A percentile compares a stretch with the other conserved stretches of the same genome.
phyloP scores from a whole-genome alignment of 2,797 vertebrate species.

The Rhinella marina region DNA sequence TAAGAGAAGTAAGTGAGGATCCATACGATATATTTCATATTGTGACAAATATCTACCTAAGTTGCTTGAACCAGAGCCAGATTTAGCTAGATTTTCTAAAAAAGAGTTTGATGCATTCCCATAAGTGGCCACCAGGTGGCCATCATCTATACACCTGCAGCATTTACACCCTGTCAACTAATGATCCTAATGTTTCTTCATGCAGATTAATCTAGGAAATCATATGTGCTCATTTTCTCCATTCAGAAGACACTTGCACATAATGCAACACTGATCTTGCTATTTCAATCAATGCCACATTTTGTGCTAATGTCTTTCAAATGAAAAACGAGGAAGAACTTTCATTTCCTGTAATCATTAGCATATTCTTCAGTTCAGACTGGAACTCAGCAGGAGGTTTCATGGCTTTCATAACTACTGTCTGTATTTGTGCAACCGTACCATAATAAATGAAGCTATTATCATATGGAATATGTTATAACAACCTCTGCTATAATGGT shows the following conservation, averaged over 20 bases:
- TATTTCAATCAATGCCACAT: conserved; percentile 60
- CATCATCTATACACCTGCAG: conserved; percentile 62
- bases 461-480: conserved; percentile 33
- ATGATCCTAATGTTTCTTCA: conserved; percentile 53
- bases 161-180: conserved; percentile 55
- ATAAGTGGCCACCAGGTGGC: conserved; percentile 67
- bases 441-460: conserved; percentile 35
- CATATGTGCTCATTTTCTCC: conserved; percentile 62
- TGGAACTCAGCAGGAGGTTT: conserved; percentile 40
- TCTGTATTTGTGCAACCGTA: conserved; percentile 44
- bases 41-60: background rate
- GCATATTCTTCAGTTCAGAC: conserved; percentile 51
- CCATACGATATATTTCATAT: background rate
- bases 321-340: conserved; percentile 41
- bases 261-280: conserved; percentile 62
- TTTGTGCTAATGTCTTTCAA: conserved; percentile 61
- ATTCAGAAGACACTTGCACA: conserved; percentile 63
- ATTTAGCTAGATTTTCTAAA: background rate
- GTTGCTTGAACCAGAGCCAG: background rate
- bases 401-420: conserved; percentile 47
- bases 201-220: conserved; percentile 62
- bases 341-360: conserved; percentile 56
- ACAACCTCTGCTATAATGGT: conserved; percentile 2
- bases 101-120: conserved; percentile 1
- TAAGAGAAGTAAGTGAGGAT: background rate